phyloP scores from a whole-genome alignment of 2,888 invertebrate genomes.

The Oasisia sp. region DNA sequence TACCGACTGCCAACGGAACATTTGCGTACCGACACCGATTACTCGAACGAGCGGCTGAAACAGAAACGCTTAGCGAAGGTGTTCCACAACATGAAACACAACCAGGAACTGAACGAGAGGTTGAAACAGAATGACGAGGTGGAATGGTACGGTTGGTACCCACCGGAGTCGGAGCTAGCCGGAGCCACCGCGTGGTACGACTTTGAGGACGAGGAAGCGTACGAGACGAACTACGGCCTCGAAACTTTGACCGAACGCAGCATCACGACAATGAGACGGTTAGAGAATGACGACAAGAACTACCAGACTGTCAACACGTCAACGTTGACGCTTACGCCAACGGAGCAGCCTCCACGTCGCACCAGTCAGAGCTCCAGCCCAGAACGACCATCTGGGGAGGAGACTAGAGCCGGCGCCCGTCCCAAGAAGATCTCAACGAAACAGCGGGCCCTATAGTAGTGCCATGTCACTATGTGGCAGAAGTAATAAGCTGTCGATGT shows the following conservation, averaged over 20 bases:
- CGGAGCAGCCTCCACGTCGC: background rate
- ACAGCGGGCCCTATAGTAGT: conserved; percentile 24
- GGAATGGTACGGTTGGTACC: background rate
- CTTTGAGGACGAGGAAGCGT: background rate
- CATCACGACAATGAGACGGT: background rate
- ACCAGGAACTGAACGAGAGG: conserved; percentile 21
- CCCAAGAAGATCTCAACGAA: conserved; percentile 37
- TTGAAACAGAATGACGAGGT: background rate
- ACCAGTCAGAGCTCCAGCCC: conserved; percentile 27
- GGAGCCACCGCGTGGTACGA: background rate
- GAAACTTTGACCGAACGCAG: background rate
- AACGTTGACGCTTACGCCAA: background rate
- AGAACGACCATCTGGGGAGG: conserved; percentile 34
- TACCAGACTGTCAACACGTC: background rate
- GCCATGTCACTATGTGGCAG: conserved; percentile 8
- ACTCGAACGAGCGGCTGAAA: conserved; percentile 25
- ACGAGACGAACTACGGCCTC: background rate
- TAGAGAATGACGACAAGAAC: background rate
- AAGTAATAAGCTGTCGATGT: background rate
- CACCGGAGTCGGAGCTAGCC: background rate
- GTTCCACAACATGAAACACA: background rate
- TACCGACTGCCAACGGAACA: conserved; percentile 56
- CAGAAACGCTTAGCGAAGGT: conserved; percentile 18
- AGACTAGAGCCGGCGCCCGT: conserved; percentile 32
- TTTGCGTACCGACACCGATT: conserved; percentile 36